Conservation (phyloP, 2,113 vertebrate species). For the Takifugu bimaculatus region DNA sequence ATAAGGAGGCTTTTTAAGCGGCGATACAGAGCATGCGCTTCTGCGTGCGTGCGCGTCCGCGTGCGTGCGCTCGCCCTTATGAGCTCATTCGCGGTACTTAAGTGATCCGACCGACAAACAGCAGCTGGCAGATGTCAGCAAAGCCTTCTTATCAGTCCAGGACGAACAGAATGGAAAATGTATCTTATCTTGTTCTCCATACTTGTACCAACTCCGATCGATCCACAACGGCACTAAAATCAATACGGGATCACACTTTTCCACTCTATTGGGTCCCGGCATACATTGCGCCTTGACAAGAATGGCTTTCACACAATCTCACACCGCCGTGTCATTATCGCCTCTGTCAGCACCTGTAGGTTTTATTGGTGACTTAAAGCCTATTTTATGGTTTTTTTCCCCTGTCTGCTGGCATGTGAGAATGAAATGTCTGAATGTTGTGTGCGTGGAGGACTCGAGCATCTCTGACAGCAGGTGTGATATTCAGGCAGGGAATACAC, state of each 20-base stretch:
- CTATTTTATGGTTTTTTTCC: slow-evolving; percentile 9
- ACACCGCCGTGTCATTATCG: slow-evolving; percentile 40
- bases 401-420: slow-evolving; percentile 39
- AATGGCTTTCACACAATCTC: slow-evolving; percentile 46
- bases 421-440: slow-evolving; percentile 26
- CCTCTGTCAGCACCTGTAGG: slow-evolving; percentile 27
- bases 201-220: slow-evolving; percentile 62
- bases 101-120: slow-evolving; percentile 48
- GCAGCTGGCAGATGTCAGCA: slow-evolving; percentile 61
- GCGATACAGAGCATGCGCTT: slow-evolving; percentile 2
- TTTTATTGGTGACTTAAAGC: slow-evolving; percentile 20
- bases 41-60: not conserved
- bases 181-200: slow-evolving; percentile 69
- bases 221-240: slow-evolving; percentile 58
- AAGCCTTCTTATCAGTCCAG: slow-evolving; percentile 61
- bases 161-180: slow-evolving; percentile 69
- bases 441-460: slow-evolving; percentile 66
- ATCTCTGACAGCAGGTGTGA: slow-evolving; percentile 83
- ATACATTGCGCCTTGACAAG: slow-evolving; percentile 60
- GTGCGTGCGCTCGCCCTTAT: slow-evolving; percentile 25
- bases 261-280: slow-evolving; percentile 59
- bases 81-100: slow-evolving; percentile 60
- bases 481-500: slow-evolving; percentile 73
- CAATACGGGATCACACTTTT: slow-evolving; percentile 72
- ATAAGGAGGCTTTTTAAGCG: slow-evolving; percentile 57